Base-by-base conservation (phyloP, 2,113 vertebrate species). In the Rhea americana region DNA sequence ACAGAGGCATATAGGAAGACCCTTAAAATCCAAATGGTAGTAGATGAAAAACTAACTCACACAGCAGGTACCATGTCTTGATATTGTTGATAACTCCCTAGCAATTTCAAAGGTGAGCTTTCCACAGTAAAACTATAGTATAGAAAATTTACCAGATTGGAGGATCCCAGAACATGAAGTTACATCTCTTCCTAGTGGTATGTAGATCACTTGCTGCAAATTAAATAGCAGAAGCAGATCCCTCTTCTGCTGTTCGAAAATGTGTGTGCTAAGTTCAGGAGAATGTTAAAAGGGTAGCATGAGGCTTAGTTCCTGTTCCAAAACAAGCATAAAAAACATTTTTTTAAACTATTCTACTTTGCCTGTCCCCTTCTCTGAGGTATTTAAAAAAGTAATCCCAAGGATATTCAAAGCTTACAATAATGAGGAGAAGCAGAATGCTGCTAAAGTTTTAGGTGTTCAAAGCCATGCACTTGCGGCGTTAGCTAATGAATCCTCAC, bases 221-320 rank as follows among this genome's bases (percentile, higher is more conserved):
- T 79, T 85, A 76, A 89, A 76, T 30, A 95, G 58, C 74, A 53
- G 55, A 74, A 93, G 53, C 56, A 70, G 87, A 92, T 94, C 78
- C 19, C 18, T 92, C 77, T 55, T 58, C 89, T 77, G 32, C 35
- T 87, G 24, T 95, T 95, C 70, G 82, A 96, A 96, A 94, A 88
- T 93, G 92, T 87, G 91, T 47, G 51, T 93, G 84, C 59, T 91
- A 90, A 81, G 95, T 51, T 67, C 89, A 72, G 55, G 55, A 67
- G 88, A 92, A 89, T 96, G 76, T 51, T 88, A 83, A 88, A 95
- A 95, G 20, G 26, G 66, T 58, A 97, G 55, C 11, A 24, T 14
- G 28, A 14, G 56, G 55, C 21, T 96, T 93, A 93, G 92, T 92
- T 97, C 80, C 26, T 92, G 39, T 21, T 13, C 30, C 18, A 59